Conservation (phyloP, 2,888 invertebrate genomes). For the Enchytraeus crypticus region DNA sequence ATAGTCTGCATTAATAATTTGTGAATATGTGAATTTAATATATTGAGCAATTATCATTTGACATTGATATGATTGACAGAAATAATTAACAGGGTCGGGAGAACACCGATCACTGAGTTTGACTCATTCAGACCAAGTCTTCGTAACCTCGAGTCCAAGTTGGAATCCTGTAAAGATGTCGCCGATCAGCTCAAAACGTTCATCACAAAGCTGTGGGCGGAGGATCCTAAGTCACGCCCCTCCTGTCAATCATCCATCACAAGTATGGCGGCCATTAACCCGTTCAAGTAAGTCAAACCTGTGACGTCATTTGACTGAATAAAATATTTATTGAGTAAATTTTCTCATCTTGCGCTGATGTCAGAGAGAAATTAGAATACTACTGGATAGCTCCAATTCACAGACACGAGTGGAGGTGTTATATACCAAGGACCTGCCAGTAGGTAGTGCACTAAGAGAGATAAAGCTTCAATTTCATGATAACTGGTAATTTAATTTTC, state of each 20-base stretch:
- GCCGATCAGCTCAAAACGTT: neutral
- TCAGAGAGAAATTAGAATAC: too few species aligned
- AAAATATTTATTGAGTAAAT: neutral
- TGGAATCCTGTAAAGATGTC: neutral
- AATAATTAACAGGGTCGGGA: neutral
- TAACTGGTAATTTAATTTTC: too few species aligned
- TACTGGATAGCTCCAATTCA: too few species aligned
- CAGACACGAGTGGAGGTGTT: too few species aligned
- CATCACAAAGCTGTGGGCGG: conserved; percentile 30
- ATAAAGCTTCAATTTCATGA: too few species aligned
- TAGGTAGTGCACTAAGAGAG: too few species aligned
- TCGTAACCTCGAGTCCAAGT: neutral
- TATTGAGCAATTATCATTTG: neutral
- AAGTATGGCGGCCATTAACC: conserved; percentile 34
- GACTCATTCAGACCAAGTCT: conserved; percentile 2
- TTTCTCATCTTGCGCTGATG: too few species aligned
- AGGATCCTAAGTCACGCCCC: conserved; percentile 34
- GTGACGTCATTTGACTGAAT: neutral
- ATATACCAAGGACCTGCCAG: too few species aligned
- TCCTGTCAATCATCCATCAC: conserved; percentile 30
- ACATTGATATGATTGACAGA: neutral
- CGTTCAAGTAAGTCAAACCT: conserved; percentile 30
- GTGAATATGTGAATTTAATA: neutral
- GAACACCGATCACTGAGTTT: neutral
- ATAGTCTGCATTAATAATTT: too few species aligned